These are phyloP conservation scores for Lordiphosa stackelbergi DNA, from an alignment of 1,140 invertebrate genomes.

Conservation along the genomic window DNA sequence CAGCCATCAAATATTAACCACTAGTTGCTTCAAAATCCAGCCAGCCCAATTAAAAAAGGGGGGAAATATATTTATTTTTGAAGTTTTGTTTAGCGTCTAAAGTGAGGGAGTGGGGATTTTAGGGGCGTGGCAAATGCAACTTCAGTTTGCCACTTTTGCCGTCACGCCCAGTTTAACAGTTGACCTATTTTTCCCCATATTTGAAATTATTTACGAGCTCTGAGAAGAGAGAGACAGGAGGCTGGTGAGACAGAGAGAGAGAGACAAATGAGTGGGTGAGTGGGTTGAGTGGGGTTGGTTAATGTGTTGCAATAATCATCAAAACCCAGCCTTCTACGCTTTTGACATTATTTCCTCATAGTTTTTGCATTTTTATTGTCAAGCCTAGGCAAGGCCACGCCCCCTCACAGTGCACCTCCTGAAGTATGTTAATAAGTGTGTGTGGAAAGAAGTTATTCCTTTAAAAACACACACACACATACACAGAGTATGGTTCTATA, in stretches of 20 bases:
- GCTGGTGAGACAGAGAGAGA: constrained; percentile 7
- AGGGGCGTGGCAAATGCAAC: constrained; percentile 51
- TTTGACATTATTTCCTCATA: constrained; percentile 40
- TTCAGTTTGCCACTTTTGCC: constrained; percentile 63
- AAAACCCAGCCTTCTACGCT: constrained; percentile 18
- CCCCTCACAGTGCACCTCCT: constrained; percentile 51
- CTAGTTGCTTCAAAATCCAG: constrained; percentile 55
- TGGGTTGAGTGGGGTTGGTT: constrained; percentile 10
- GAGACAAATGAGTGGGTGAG: constrained; percentile 15
- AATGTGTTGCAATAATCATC: constrained; percentile 56
- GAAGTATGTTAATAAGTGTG: constrained; percentile 68
- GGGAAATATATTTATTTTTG: constrained; percentile 16
- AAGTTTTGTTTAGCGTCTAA: constrained; percentile 23
- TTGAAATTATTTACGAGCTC: constrained; percentile 67
- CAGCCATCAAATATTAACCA: constrained; percentile 70
- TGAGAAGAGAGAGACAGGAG: constrained; percentile 20
- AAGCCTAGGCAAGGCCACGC: constrained; percentile 55
- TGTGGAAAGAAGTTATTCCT: constrained; percentile 8
- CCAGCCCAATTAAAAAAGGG: constrained; percentile 49
- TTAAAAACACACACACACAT: constrained; percentile 8
- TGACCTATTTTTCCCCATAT: constrained; percentile 64
- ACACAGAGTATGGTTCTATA: constrained; percentile 27
- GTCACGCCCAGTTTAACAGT: constrained; percentile 69
- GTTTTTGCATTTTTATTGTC: constrained; percentile 58
- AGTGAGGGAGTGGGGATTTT: background rate